phyloP scores from a whole-genome alignment of 2,113 vertebrate genomes.

The Aythya baeri region DNA sequence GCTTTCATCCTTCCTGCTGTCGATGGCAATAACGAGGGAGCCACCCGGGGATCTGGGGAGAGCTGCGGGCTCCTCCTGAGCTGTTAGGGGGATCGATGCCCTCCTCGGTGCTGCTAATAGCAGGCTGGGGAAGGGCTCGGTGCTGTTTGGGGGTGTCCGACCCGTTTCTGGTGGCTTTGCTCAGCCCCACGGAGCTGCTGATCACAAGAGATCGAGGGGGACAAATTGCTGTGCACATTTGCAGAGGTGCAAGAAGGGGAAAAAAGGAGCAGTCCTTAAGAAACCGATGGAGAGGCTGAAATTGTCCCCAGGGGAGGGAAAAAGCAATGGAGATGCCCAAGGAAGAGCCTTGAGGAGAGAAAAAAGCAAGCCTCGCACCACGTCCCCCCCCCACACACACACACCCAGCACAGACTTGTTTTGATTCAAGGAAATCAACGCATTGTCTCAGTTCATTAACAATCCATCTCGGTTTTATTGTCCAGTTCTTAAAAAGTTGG shows the following conservation, averaged over 20 bases:
- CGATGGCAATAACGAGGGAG: not conserved
- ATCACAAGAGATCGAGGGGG: no score
- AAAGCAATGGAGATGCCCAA: not conserved
- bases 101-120: not conserved
- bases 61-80: not conserved
- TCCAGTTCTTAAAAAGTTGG: conserved; percentile 47
- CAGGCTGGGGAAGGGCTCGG: rapidly evolving
- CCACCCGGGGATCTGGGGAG: not conserved
- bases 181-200: no score
- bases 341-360: not conserved
- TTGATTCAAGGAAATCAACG: not conserved
- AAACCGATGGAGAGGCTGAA: not conserved
- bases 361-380: not conserved
- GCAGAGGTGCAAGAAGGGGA: no score
- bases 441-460: not conserved
- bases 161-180: not conserved
- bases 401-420: not conserved
- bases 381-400: rapidly evolving
- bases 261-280: not conserved
- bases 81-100: not conserved
- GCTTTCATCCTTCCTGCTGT: not conserved
- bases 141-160: rapidly evolving
- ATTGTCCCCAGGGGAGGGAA: not conserved
- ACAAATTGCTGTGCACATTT: rapidly evolving
- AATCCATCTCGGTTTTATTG: conserved; percentile 73